These are phyloP conservation scores for Alsophila aescularia DNA, from an alignment of 2,888 invertebrate genomes.

Conservation along the genomic window DNA sequence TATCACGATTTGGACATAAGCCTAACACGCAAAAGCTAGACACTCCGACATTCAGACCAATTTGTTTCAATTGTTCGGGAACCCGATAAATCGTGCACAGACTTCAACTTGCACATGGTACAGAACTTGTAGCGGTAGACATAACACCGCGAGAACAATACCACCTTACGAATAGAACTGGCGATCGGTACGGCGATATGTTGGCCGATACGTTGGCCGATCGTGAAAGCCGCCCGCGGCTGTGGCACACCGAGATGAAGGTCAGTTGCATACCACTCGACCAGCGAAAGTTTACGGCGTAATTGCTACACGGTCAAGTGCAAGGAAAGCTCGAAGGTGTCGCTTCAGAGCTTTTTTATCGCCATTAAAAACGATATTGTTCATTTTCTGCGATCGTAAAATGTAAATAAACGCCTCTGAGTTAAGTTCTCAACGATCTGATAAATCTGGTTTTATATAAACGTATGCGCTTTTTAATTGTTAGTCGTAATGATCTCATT, in stretches of 20 bases:
- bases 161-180: slow-evolving; percentile 14
- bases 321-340: slow-evolving; percentile 53
- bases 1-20: slow-evolving; percentile 22
- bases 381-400: slow-evolving; percentile 33
- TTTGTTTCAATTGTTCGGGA: slow-evolving; percentile 21
- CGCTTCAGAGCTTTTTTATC: slow-evolving; percentile 33
- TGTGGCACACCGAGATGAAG: slow-evolving; percentile 62
- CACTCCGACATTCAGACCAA: slow-evolving; percentile 12
- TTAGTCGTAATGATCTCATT: not conserved
- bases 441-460: slow-evolving; percentile 5
- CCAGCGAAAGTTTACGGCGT: slow-evolving; percentile 74
- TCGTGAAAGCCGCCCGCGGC: slow-evolving; percentile 72
- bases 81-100: slow-evolving; percentile 17
- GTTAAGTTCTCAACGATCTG: not conserved
- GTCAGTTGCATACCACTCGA: slow-evolving; percentile 57
- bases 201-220: slow-evolving; percentile 38
- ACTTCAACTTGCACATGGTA: no score
- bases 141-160: slow-evolving; percentile 24
- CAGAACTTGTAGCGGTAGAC: no score
- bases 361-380: slow-evolving; percentile 29
- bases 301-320: slow-evolving; percentile 71
- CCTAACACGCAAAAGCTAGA: slow-evolving; percentile 14
- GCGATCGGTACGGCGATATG: slow-evolving; percentile 33
- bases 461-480: not conserved
- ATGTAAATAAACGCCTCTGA: slow-evolving; percentile 29